Percentiles rank a stretch among this genome's conserved stretches.
Conservation (phyloP, 2,113 vertebrate genomes). For the Callospermophilus lateralis region DNA sequence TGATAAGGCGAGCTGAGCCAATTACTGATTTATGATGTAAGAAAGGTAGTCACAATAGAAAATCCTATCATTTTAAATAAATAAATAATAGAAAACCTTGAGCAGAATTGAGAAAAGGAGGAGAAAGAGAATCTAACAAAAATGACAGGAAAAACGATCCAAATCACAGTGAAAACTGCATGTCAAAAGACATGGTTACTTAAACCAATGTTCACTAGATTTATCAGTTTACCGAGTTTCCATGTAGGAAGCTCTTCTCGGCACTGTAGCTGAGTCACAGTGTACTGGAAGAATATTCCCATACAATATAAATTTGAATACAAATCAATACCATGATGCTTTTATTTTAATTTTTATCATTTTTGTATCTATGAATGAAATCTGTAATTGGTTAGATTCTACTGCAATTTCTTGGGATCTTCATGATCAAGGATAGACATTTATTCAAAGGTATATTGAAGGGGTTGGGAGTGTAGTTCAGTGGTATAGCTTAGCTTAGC, state of each 20-base stretch:
- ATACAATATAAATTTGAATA: not conserved
- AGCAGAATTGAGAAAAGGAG: not conserved
- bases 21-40: not conserved
- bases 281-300: not conserved
- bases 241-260: not conserved
- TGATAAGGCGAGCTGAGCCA: not conserved
- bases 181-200: not conserved
- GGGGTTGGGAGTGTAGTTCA: not conserved
- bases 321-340: not conserved
- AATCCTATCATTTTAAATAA: not conserved
- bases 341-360: not conserved
- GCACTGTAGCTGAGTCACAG: not conserved
- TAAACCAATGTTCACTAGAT: not conserved
- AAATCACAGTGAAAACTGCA: not conserved
- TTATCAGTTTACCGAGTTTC: not conserved
- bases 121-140: not conserved
- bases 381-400: not conserved
- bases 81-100: not conserved
- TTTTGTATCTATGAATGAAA: not conserved
- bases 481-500: not conserved
- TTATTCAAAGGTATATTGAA: not conserved
- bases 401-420: not conserved
- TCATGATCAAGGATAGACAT: not conserved
- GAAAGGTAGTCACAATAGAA: not conserved
- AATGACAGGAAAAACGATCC: not conserved